These are phyloP conservation scores for Amphiura filiformis DNA, from an alignment of 35 echinoderm and acorn worm genomes.

Conservation along the genomic window DNA sequence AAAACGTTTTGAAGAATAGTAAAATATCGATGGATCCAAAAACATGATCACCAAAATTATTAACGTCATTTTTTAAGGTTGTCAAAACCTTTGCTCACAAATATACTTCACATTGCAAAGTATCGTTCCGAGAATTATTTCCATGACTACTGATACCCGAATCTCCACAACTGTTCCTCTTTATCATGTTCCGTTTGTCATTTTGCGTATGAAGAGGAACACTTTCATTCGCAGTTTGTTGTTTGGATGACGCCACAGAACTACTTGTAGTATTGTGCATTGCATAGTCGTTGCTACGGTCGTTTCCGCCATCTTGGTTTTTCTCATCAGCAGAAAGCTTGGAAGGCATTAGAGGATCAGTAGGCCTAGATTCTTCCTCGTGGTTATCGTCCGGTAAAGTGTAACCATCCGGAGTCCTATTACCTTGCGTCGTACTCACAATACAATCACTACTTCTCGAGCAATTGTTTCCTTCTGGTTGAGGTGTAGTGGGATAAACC, in stretches of 20 bases:
- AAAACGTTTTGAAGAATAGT: not conserved
- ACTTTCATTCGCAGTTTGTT: not conserved
- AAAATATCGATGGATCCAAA: not conserved
- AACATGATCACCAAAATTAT: not conserved
- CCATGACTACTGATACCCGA: constrained; percentile 59
- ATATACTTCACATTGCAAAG: constrained; percentile 46
- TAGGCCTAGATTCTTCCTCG: constrained; percentile 24
- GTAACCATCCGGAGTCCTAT: not conserved
- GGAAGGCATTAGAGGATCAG: constrained; percentile 20
- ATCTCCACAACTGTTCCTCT: constrained; percentile 50
- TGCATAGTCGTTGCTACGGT: constrained; percentile 3
- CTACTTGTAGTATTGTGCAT: not conserved
- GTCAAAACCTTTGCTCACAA: too few relatives aligned
- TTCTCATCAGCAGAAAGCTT: constrained; percentile 1
- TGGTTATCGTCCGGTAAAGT: not conserved
- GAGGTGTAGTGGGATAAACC: constrained; percentile 7
- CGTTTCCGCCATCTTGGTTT: constrained; percentile 17
- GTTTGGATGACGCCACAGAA: not conserved
- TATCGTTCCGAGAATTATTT: constrained; percentile 45
- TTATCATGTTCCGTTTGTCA: constrained; percentile 22
- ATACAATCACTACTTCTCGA: constrained; percentile 4
- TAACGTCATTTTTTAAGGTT: not conserved
- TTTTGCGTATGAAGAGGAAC: not conserved
- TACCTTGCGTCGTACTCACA: not conserved
- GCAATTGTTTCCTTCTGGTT: constrained; percentile 15